Percentiles rank a stretch among this genome's conserved stretches.
These are phyloP conservation scores for Prietella phreatophila DNA, from an alignment of 2,113 vertebrate genomes.

Conservation along the genomic window DNA sequence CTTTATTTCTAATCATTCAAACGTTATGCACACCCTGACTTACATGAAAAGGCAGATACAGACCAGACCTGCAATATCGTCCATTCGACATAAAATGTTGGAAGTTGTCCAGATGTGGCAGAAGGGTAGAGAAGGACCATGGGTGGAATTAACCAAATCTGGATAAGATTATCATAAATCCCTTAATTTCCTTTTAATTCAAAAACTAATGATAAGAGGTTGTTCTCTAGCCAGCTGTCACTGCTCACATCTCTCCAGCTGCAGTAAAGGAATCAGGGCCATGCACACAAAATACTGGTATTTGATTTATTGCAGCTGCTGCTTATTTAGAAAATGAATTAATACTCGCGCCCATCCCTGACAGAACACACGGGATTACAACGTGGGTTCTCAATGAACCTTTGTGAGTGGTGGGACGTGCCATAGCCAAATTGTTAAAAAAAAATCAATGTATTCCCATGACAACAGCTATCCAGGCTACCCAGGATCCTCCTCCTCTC, in stretches of 20 bases:
- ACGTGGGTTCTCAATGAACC: constrained; percentile 65
- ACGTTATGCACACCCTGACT: neutral
- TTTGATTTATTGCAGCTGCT: constrained; percentile 47
- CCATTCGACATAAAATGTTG: constrained; percentile 26
- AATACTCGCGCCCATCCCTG: constrained; percentile 55
- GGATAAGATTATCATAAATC: constrained; percentile 62
- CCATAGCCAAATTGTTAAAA: constrained; percentile 74
- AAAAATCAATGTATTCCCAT: constrained; percentile 79
- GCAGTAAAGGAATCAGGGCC: constrained; percentile 39
- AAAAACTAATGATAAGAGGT: constrained; percentile 55
- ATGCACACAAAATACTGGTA: constrained; percentile 6
- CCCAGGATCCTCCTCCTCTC: constrained; percentile 49
- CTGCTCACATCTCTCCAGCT: constrained; percentile 51
- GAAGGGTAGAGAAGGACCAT: constrained; percentile 46
- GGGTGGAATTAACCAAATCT: constrained; percentile 61
- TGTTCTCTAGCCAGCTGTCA: constrained; percentile 55
- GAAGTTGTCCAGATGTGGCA: constrained; percentile 52
- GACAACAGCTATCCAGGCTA: constrained; percentile 59
- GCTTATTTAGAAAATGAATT: constrained; percentile 38
- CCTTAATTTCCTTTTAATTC: constrained; percentile 63
- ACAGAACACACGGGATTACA: constrained; percentile 59
- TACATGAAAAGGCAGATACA: neutral
- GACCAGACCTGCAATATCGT: neutral
- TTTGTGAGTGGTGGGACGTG: constrained; percentile 59
- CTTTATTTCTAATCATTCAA: neutral